These are phyloP conservation scores for Synanthedon vespiformis DNA, from an alignment of 2,888 invertebrate genomes.

Conservation along the genomic window DNA sequence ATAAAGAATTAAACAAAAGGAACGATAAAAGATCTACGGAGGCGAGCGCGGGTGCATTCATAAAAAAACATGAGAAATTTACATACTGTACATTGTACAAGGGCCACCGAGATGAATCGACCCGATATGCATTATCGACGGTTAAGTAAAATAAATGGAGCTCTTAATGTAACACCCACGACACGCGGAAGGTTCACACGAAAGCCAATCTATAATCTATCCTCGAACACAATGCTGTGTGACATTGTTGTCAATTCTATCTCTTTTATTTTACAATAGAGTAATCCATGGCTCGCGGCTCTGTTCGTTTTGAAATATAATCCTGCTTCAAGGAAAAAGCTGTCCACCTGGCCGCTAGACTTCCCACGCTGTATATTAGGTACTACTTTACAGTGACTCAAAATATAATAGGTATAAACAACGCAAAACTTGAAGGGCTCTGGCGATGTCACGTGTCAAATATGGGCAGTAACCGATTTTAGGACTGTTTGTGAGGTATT, in stretches of 20 bases:
- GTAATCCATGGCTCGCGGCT: too few species aligned
- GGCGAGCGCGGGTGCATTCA: slow-evolving; percentile 26
- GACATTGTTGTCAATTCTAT: slow-evolving; percentile 1
- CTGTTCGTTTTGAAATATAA: too few species aligned
- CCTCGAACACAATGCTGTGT: neutral
- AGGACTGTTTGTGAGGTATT: too few species aligned
- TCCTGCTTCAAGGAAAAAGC: too few species aligned
- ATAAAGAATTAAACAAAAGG: slow-evolving; percentile 15
- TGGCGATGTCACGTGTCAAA: too few species aligned
- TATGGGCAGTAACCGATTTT: too few species aligned
- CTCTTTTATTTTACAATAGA: neutral
- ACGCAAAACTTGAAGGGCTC: too few species aligned
- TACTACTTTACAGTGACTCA: too few species aligned
- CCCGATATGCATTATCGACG: slow-evolving; percentile 37
- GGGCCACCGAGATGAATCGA: slow-evolving; percentile 37
- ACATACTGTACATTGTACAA: slow-evolving; percentile 40
- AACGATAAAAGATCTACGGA: slow-evolving; percentile 35
- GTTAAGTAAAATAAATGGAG: slow-evolving; percentile 48
- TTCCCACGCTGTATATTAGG: too few species aligned
- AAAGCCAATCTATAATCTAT: neutral
- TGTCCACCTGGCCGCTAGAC: too few species aligned
- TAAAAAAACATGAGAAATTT: slow-evolving; percentile 46
- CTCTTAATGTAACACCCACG: slow-evolving; percentile 34
- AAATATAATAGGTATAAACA: too few species aligned
- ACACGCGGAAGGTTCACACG: slow-evolving; percentile 25